These are phyloP conservation scores for Drosophila subsilvestris DNA, from an alignment of 2,888 invertebrate genomes.

Conservation along the genomic window DNA sequence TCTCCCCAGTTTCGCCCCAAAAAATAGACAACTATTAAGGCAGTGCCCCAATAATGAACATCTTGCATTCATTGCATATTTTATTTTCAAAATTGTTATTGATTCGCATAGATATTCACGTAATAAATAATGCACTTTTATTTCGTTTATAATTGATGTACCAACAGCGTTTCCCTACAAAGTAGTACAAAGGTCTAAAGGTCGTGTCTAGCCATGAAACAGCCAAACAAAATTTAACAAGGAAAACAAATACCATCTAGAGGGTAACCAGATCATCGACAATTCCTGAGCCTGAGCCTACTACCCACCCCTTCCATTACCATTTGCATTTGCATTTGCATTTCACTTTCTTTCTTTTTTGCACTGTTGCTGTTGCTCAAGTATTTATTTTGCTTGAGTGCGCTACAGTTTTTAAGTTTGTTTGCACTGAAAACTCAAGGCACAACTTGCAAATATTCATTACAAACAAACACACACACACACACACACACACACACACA, in stretches of 20 bases:
- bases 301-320: too few species aligned
- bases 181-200: too few species aligned
- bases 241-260: too few species aligned
- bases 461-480: slow-evolving; percentile 55
- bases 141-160: neutral
- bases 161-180: too few species aligned
- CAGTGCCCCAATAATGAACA: too few species aligned
- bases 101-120: neutral
- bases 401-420: slow-evolving; percentile 78
- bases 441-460: slow-evolving; percentile 75
- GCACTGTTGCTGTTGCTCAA: slow-evolving; percentile 55
- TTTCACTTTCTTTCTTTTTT: slow-evolving; percentile 12
- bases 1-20: neutral
- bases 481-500: slow-evolving; percentile 1
- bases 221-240: too few species aligned
- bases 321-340: neutral
- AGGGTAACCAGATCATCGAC: neutral
- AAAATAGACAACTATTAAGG: neutral
- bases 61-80: too few species aligned
- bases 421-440: slow-evolving; percentile 69
- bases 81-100: neutral
- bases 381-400: slow-evolving; percentile 78
- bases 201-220: too few species aligned
- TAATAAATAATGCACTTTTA: neutral
- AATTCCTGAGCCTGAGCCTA: slow-evolving; percentile 1